phyloP scores from a whole-genome alignment of 92 coral and sea anemone species.

The Palythoa heliodiscus region DNA sequence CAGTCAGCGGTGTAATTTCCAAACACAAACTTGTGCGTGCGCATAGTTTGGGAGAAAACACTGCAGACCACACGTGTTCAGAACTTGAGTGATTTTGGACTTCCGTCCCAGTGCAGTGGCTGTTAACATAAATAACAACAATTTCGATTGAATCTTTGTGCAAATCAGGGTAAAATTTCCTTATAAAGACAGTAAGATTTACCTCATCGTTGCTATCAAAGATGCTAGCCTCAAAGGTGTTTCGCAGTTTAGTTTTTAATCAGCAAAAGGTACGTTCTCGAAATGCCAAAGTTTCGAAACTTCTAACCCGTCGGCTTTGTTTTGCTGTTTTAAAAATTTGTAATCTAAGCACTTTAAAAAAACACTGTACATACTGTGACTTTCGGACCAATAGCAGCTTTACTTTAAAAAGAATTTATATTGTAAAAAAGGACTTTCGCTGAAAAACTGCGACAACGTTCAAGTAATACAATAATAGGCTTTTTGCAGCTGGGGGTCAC shows the following conservation, averaged over 20 bases:
- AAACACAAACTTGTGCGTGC: neutral
- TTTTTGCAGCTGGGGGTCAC: no score
- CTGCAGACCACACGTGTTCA: neutral
- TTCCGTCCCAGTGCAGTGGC: neutral
- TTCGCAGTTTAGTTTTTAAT: neutral
- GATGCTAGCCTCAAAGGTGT: neutral
- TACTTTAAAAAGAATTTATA: no score
- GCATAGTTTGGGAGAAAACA: neutral
- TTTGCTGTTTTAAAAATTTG: no score
- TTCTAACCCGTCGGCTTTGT: no score
- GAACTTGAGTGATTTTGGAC: neutral
- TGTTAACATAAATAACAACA: neutral
- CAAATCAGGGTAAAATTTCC: neutral
- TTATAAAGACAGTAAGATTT: neutral
- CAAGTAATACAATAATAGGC: no score
- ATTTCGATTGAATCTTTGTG: neutral
- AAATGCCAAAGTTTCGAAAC: no score
- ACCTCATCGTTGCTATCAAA: neutral
- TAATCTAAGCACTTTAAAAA: no score
- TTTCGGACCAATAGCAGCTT: no score
- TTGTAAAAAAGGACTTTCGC: no score
- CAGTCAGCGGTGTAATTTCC: constrained; percentile 15
- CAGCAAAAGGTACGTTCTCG: neutral
- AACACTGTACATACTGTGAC: no score
- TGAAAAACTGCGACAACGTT: no score